Evolutionary conservation across 2,113 vertebrate species (phyloP).

Genomic region (Lamprotornis superbus): DNA sequence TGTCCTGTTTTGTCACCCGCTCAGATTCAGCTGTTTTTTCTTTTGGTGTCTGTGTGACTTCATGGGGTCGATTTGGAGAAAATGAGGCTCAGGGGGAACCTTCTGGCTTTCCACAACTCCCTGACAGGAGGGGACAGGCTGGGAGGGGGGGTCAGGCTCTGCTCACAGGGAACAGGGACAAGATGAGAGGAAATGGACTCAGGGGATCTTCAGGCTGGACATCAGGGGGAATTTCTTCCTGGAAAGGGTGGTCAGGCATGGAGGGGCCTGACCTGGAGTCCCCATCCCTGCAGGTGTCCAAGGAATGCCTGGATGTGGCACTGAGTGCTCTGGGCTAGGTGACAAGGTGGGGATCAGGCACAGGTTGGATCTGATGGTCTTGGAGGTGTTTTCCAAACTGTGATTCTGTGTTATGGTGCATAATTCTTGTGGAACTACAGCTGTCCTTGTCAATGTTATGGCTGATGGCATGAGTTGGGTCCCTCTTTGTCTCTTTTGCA

Average conservation of each 20-base stretch:
- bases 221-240: background rate
- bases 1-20: background rate
- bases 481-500: background rate
- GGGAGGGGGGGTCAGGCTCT: accelerated
- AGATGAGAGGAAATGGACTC: accelerated
- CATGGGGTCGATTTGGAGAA: background rate
- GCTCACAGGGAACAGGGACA: background rate
- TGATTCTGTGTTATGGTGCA: background rate
- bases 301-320: accelerated
- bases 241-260: background rate
- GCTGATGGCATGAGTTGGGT: background rate
- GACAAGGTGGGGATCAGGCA: accelerated
- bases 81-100: background rate
- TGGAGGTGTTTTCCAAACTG: background rate
- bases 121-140: background rate
- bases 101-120: background rate
- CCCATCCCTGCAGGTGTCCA: background rate
- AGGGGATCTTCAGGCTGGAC: background rate
- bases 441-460: background rate
- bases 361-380: accelerated
- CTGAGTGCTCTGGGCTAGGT: background rate
- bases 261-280: accelerated
- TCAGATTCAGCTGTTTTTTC: background rate
- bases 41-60: background rate
- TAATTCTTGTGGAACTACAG: background rate